phyloP scores from a whole-genome alignment of 1,140 invertebrate species.

The Condylostylus longicornis region DNA sequence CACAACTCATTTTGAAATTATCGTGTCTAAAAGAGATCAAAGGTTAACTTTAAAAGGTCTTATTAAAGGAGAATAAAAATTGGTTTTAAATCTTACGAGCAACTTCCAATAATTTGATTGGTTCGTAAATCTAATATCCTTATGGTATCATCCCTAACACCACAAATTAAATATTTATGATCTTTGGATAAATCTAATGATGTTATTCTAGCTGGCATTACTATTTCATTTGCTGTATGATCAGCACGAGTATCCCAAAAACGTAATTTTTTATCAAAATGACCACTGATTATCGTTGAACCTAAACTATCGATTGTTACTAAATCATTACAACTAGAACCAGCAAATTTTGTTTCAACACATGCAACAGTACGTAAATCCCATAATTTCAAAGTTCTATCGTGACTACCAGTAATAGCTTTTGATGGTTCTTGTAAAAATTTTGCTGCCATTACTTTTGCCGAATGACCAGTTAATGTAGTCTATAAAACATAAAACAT shows the following conservation, averaged over 20 bases:
- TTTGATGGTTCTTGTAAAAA: constrained; percentile 78
- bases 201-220: constrained; percentile 85
- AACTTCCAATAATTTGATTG: constrained; percentile 79
- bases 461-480: constrained; percentile 90
- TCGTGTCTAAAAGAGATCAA: constrained; percentile 57
- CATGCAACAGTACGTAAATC: constrained; percentile 84
- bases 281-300: constrained; percentile 89
- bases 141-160: constrained; percentile 86
- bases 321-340: constrained; percentile 90
- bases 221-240: constrained; percentile 63
- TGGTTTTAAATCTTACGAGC: constrained; percentile 48
- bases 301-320: constrained; percentile 75
- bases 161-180: constrained; percentile 74
- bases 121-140: constrained; percentile 86
- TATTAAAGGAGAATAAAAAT: too few relatives aligned
- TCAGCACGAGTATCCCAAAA: constrained; percentile 90
- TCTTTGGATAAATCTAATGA: constrained; percentile 86
- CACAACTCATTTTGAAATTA: constrained; percentile 86
- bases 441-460: constrained; percentile 87
- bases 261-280: constrained; percentile 91
- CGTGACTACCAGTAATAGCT: constrained; percentile 86
- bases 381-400: constrained; percentile 94
- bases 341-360: constrained; percentile 91
- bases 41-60: constrained; percentile 1
- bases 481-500: constrained; percentile 54